Conservation (phyloP, 2,113 vertebrate genomes). For the Gobiocypris rarus region DNA sequence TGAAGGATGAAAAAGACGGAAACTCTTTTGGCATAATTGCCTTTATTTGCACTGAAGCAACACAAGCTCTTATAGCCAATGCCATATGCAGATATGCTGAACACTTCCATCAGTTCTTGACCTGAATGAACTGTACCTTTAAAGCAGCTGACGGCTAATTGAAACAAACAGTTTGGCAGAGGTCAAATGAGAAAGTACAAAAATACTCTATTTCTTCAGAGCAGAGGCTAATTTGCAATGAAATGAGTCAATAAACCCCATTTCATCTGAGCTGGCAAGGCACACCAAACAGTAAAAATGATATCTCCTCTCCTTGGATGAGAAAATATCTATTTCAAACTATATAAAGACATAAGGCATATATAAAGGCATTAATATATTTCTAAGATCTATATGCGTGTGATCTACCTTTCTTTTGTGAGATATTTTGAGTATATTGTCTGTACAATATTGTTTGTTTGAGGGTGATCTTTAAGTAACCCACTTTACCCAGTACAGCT, state of each 20-base stretch:
- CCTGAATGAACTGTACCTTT: constrained; percentile 23
- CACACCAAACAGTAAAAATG: constrained; percentile 10
- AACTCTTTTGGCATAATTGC: background rate
- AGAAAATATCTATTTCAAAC: constrained; percentile 10
- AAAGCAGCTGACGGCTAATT: constrained; percentile 34
- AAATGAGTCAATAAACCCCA: constrained; percentile 54
- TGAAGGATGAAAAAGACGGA: too few species aligned
- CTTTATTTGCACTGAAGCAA: background rate
- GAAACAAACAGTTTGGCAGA: constrained; percentile 19
- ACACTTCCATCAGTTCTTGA: background rate
- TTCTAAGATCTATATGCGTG: background rate
- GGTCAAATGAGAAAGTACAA: constrained; percentile 40
- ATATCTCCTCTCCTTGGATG: background rate
- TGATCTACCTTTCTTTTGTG: background rate
- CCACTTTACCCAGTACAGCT: background rate
- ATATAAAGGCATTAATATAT: background rate
- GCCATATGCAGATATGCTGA: background rate
- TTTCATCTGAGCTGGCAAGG: constrained; percentile 39
- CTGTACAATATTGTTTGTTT: background rate
- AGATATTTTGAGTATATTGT: background rate
- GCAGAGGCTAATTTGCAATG: constrained; percentile 50
- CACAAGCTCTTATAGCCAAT: background rate
- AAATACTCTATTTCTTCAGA: constrained; percentile 23
- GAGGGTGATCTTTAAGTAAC: background rate
- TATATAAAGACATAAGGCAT: too few species aligned